phyloP scores from a whole-genome alignment of 2,113 vertebrate species.

The Sus scrofa region DNA sequence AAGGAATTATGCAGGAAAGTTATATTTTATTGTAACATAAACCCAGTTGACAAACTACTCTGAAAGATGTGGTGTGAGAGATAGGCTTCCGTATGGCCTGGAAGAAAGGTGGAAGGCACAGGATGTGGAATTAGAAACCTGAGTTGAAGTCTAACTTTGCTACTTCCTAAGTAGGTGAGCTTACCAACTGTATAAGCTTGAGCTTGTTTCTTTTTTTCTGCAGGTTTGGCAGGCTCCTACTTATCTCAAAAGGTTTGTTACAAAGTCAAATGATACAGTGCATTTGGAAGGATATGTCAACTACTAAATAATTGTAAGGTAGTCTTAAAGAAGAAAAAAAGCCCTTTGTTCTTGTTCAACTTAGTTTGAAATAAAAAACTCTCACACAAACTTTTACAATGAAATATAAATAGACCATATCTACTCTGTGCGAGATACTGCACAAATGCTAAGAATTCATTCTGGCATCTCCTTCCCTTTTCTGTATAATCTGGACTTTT shows the following conservation, averaged over 20 bases:
- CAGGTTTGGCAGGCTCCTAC: neutral
- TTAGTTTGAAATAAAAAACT: constrained; percentile 3
- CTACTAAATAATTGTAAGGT: neutral
- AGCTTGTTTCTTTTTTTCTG: constrained; percentile 35
- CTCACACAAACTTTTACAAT: constrained; percentile 14
- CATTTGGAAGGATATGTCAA: neutral
- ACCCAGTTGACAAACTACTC: constrained; percentile 72
- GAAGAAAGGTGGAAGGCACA: constrained; percentile 16
- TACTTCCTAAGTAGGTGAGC: constrained; percentile 47
- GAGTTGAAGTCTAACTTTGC: constrained; percentile 44
- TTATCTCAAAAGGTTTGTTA: neutral
- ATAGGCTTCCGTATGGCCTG: constrained; percentile 64
- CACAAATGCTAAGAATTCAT: neutral
- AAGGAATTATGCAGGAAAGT: constrained; percentile 75
- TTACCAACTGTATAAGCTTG: neutral
- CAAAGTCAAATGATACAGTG: constrained; percentile 1
- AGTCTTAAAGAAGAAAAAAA: neutral
- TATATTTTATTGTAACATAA: constrained; percentile 79
- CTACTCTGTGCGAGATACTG: neutral
- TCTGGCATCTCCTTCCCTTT: neutral
- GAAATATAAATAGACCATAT: neutral
- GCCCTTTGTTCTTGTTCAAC: neutral
- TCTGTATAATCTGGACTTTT: neutral
- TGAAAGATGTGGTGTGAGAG: constrained; percentile 65
- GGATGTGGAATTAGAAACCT: constrained; percentile 60